Evolutionary conservation across 2,113 vertebrate species (phyloP).

Genomic region (Lophura nycthemera): DNA sequence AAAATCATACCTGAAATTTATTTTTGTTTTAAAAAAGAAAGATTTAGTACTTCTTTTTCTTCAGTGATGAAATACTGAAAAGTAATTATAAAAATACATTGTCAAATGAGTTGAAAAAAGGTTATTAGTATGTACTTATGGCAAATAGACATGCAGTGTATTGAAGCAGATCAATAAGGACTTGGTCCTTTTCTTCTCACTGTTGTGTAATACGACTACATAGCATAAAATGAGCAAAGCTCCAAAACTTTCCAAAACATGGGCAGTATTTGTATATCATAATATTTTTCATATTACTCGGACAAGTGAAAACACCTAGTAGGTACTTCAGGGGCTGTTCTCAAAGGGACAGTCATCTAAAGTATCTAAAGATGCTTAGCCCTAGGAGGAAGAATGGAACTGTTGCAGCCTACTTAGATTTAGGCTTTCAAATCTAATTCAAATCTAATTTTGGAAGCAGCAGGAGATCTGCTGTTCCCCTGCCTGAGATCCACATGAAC

Average conservation of each 20-base stretch:
- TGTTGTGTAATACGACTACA: background rate
- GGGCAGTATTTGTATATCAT: background rate
- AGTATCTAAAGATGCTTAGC: background rate
- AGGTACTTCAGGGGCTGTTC: background rate
- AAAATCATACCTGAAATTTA: background rate
- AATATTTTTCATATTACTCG: background rate
- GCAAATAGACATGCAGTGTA: background rate
- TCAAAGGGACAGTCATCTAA: background rate
- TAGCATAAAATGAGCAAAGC: background rate
- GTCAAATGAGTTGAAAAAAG: background rate
- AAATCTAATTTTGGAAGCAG: no score
- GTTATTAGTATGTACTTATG: background rate
- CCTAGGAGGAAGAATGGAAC: background rate
- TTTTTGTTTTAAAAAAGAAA: background rate
- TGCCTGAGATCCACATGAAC: no score
- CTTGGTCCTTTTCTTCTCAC: background rate
- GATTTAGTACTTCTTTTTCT: background rate
- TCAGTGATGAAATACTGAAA: background rate
- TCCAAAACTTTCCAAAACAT: background rate
- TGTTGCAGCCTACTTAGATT: background rate
- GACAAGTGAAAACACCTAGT: background rate
- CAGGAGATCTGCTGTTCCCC: no score
- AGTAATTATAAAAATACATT: background rate
- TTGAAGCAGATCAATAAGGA: background rate
- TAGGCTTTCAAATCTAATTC: background rate